Conservation (phyloP, 1,140 invertebrate genomes). For the Scaptomyza graminum region DNA sequence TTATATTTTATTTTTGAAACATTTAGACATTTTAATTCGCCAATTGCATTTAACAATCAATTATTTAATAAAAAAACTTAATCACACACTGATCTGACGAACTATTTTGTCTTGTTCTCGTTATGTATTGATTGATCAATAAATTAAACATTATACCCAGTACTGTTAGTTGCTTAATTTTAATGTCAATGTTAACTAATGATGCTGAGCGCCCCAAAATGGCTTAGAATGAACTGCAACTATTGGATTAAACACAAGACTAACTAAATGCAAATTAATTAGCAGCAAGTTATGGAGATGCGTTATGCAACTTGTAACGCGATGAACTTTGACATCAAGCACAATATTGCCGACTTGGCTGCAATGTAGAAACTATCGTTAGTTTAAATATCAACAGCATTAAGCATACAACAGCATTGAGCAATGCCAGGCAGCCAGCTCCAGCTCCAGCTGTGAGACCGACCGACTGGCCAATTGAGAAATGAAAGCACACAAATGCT, state of each 20-base stretch:
- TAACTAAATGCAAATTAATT: constrained; percentile 57
- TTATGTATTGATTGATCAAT: neutral
- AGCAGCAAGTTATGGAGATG: constrained; percentile 16
- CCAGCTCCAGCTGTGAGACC: constrained; percentile 8
- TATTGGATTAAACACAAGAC: constrained; percentile 25
- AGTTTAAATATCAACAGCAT: constrained; percentile 72
- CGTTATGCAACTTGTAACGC: constrained; percentile 29
- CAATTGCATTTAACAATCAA: too few species aligned
- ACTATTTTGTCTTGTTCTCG: too few species aligned
- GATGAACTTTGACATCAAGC: constrained; percentile 62
- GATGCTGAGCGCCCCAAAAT: constrained; percentile 13
- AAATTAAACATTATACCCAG: neutral
- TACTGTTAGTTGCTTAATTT: constrained; percentile 25
- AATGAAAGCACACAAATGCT: constrained; percentile 54
- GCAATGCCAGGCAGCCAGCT: constrained; percentile 36
- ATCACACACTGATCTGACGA: too few species aligned
- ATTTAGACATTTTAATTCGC: too few species aligned
- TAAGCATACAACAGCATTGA: constrained; percentile 53
- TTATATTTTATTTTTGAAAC: too few species aligned
- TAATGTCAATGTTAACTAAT: constrained; percentile 47
- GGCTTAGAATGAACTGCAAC: constrained; percentile 33
- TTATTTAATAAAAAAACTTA: too few species aligned
- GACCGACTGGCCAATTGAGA: constrained; percentile 53
- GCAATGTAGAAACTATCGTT: constrained; percentile 8
- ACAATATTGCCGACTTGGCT: neutral